phyloP scores from a whole-genome alignment of 2,113 vertebrate species.

The Junco hyemalis region DNA sequence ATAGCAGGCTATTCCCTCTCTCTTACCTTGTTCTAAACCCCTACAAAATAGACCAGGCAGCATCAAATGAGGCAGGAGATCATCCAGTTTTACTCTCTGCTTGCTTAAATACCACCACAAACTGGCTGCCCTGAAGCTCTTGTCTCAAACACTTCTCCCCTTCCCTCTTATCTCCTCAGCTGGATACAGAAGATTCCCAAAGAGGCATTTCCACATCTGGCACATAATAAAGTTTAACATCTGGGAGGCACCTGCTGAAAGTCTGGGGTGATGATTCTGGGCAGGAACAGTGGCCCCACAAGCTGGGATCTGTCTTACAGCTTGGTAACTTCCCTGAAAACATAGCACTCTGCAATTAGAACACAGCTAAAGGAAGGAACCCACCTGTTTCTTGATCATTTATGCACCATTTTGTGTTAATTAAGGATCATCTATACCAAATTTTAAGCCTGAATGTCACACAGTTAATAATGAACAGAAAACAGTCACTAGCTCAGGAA shows the following conservation, averaged over 20 bases:
- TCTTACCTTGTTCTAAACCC: neutral
- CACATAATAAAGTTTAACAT: neutral
- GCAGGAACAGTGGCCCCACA: neutral
- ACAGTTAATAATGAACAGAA: conserved; percentile 5
- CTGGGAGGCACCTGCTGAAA: neutral
- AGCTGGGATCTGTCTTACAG: neutral
- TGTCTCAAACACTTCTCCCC: neutral
- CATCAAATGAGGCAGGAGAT: neutral
- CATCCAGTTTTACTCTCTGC: neutral
- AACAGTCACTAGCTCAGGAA: neutral
- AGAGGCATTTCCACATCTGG: neutral
- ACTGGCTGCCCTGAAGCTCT: neutral
- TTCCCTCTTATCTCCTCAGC: neutral
- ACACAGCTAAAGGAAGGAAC: neutral
- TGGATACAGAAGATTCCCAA: neutral
- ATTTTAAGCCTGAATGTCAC: conserved; percentile 4
- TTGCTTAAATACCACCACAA: neutral
- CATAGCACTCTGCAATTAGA: neutral
- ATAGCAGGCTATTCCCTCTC: neutral
- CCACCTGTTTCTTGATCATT: neutral
- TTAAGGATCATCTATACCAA: neutral
- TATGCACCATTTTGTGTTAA: conserved; percentile 8
- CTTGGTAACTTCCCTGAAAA: neutral
- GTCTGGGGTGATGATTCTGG: neutral
- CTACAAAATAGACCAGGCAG: neutral